These are phyloP conservation scores for Nipponia nippon DNA, from an alignment of 2,113 vertebrate species.

Conservation along the genomic window DNA sequence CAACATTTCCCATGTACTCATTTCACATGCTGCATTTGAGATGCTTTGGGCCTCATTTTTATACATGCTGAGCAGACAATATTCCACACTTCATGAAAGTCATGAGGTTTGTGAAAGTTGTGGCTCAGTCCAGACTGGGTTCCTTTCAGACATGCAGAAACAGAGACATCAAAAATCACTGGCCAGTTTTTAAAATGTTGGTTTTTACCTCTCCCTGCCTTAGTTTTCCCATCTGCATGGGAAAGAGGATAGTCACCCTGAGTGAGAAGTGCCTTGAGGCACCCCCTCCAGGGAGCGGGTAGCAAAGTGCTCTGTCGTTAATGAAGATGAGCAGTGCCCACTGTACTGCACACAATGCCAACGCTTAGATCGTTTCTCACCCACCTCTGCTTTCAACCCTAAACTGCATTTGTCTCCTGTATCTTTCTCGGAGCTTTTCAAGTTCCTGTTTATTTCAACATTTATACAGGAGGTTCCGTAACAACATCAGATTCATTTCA, in stretches of 20 bases:
- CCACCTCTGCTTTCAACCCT: conserved; percentile 12
- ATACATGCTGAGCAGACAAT: background rate
- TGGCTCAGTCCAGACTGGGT: background rate
- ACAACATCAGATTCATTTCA: background rate
- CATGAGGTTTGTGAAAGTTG: background rate
- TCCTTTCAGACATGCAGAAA: background rate
- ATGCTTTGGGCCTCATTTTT: background rate
- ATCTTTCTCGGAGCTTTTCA: background rate
- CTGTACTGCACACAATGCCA: background rate
- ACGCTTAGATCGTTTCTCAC: background rate
- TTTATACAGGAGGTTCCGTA: background rate
- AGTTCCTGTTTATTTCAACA: background rate
- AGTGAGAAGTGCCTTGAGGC: background rate
- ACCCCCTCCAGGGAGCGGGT: background rate
- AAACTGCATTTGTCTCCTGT: background rate
- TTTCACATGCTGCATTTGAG: background rate
- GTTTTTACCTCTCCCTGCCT: background rate
- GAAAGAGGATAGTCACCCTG: background rate
- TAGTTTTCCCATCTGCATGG: background rate
- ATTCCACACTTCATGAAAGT: background rate
- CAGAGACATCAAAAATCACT: background rate
- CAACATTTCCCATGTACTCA: background rate
- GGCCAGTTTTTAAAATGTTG: background rate
- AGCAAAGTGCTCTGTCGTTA: background rate
- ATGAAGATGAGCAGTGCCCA: background rate